A percentile compares a stretch with the other conserved stretches of the same genome.
Evolutionary conservation across 2,113 vertebrate genomes (phyloP).

Genomic region (Ophthalmolycus amberensis): DNA sequence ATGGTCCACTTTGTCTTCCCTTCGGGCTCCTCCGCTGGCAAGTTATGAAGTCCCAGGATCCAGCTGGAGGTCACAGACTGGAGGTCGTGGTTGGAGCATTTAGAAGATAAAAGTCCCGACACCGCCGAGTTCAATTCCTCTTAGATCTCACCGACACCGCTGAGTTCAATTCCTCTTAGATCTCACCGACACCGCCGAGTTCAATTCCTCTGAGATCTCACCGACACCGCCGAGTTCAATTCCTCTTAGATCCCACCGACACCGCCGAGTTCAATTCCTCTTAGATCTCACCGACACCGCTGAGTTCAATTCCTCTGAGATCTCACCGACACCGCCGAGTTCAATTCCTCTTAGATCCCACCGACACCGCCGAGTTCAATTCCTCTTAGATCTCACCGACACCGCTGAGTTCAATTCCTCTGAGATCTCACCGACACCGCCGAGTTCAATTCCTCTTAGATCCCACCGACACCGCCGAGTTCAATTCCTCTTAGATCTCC

Average conservation of each 20-base stretch:
- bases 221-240: neutral
- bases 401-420: neutral
- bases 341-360: too few species aligned
- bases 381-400: too few species aligned
- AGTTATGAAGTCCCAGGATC: slow-evolving; percentile 24
- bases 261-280: neutral
- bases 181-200: neutral
- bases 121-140: neutral
- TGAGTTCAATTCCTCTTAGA: neutral
- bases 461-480: neutral
- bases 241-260: too few species aligned
- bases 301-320: neutral
- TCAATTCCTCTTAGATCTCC: slow-evolving; percentile 18
- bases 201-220: too few species aligned
- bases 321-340: neutral
- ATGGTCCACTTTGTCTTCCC: slow-evolving; percentile 29
- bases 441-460: neutral
- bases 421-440: neutral
- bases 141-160: neutral
- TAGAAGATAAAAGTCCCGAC: slow-evolving; percentile 1
- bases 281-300: neutral
- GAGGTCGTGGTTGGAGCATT: neutral
- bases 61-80: slow-evolving; percentile 39
- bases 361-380: neutral
- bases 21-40: slow-evolving; percentile 15